Evolutionary conservation across 2,888 invertebrate genomes (phyloP).

Genomic region (Diploptera punctata): DNA sequence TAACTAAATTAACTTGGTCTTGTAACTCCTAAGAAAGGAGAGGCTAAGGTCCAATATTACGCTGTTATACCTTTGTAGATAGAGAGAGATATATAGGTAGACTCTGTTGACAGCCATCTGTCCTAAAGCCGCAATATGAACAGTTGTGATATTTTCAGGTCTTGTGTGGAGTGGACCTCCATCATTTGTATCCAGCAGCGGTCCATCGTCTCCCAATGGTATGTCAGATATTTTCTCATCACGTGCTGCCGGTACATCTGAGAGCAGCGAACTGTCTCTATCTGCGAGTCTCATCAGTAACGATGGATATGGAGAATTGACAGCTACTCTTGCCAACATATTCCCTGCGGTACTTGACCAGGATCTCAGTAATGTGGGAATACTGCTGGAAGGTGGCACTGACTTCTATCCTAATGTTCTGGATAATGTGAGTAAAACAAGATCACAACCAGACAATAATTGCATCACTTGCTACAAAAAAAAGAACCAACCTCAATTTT

Average conservation of each 20-base stretch:
- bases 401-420: not conserved
- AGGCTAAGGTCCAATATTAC: too few species aligned
- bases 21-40: too few species aligned
- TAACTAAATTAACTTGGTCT: too few species aligned
- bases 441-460: too few species aligned
- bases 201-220: slow-evolving; percentile 83
- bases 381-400: slow-evolving; percentile 35
- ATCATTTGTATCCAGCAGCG: slow-evolving; percentile 74
- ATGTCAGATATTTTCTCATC: slow-evolving; percentile 61
- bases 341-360: slow-evolving; percentile 39
- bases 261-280: slow-evolving; percentile 61
- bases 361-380: slow-evolving; percentile 38
- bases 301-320: slow-evolving; percentile 57
- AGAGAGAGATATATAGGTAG: not conserved
- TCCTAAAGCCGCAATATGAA: not conserved
- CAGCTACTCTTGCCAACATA: slow-evolving; percentile 39
- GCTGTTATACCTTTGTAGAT: too few species aligned
- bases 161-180: slow-evolving; percentile 82
- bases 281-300: slow-evolving; percentile 67
- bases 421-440: not conserved
- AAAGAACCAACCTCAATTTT: too few species aligned
- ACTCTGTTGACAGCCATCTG: not conserved
- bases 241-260: slow-evolving; percentile 50
- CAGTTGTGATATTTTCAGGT: slow-evolving; percentile 55
- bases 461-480: too few species aligned